phyloP scores from a whole-genome alignment of 2,113 vertebrate species.

The Strix aluco region DNA sequence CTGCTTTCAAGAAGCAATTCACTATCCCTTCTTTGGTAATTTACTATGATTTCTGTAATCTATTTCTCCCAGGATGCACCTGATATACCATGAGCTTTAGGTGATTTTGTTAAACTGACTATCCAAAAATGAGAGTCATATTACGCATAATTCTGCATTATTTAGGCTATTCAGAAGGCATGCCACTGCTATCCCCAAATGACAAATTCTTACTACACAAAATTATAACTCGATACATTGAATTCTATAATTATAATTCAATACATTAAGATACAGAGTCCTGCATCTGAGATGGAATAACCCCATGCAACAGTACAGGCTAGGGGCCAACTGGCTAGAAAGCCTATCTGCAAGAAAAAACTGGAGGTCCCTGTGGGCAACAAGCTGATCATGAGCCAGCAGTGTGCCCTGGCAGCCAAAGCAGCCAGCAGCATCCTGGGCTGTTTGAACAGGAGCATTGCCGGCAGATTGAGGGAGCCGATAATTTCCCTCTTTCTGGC shows the following conservation, averaged over 20 bases:
- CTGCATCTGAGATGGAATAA: constrained; percentile 27
- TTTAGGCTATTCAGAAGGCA: background rate
- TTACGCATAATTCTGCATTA: background rate
- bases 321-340: constrained; percentile 36
- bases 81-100: background rate
- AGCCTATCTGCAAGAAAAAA: constrained; percentile 2
- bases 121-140: background rate
- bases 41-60: background rate
- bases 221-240: background rate
- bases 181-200: background rate
- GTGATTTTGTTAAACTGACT: background rate
- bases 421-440: constrained; percentile 10
- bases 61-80: background rate
- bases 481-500: constrained; percentile 22
- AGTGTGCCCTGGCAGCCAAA: constrained; percentile 28
- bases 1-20: background rate
- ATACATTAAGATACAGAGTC: background rate
- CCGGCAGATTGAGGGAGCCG: background rate
- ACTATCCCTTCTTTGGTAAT: background rate
- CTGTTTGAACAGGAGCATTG: constrained; percentile 35
- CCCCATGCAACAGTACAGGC: background rate
- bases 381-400: constrained; percentile 1
- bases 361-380: constrained; percentile 30
- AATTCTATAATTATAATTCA: constrained; percentile 1
- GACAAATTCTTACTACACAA: constrained; percentile 2